A percentile compares a stretch with the other conserved stretches of the same genome.
Conservation (phyloP, 2,888 invertebrate species). For the Torymus aiolomorphi region DNA sequence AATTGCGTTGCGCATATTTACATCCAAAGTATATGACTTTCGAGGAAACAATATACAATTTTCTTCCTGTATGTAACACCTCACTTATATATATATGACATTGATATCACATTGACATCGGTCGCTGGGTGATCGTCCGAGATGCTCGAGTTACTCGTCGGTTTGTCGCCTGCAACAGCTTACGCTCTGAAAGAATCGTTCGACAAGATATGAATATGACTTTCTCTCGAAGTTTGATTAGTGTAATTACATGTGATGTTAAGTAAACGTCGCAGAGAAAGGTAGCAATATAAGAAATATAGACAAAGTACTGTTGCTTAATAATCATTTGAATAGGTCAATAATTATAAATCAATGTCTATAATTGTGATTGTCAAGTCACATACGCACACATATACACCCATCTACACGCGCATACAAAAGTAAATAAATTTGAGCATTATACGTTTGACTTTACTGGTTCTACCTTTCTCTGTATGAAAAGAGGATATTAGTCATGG, state of each 20-base stretch:
- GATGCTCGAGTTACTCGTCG: constrained; percentile 38
- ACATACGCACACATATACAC: no score
- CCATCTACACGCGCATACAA: no score
- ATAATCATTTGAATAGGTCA: no score
- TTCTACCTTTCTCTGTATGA: constrained; percentile 27
- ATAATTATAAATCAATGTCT: no score
- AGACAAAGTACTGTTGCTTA: no score
- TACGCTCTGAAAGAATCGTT: constrained; percentile 57
- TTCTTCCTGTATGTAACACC: constrained; percentile 30
- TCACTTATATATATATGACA: constrained; percentile 28
- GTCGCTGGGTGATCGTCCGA: constrained; percentile 44
- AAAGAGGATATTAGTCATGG: constrained; percentile 18
- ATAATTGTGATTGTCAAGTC: no score
- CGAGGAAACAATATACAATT: neutral
- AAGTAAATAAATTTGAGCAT: no score
- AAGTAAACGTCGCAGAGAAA: constrained; percentile 4
- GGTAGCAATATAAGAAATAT: neutral
- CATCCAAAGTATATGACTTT: constrained; percentile 9
- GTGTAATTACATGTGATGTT: neutral
- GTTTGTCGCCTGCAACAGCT: constrained; percentile 49
- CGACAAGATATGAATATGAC: constrained; percentile 49
- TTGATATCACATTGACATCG: constrained; percentile 50
- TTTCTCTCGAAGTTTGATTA: constrained; percentile 1
- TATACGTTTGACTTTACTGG: neutral
- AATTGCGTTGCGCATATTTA: constrained; percentile 41